Percentiles rank a stretch among this genome's conserved stretches.
Evolutionary conservation across 2,113 vertebrate species (phyloP).

Genomic region (Dromiciops gliroides): DNA sequence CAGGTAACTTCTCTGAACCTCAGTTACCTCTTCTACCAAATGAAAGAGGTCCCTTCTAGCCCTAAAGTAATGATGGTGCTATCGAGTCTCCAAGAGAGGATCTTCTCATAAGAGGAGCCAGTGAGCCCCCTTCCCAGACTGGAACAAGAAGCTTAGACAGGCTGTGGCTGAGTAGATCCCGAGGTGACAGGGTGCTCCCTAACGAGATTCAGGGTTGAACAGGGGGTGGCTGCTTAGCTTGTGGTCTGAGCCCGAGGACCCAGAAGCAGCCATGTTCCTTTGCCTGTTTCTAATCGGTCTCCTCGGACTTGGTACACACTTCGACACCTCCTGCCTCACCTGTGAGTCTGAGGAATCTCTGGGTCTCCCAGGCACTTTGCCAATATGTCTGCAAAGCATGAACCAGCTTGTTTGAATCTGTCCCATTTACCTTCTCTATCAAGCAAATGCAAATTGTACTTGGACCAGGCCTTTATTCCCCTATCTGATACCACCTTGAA

Average conservation of each 20-base stretch:
- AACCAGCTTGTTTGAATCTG: not conserved
- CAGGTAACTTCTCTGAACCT: no score
- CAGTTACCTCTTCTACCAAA: no score
- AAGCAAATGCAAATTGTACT: not conserved
- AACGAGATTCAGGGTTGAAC: no score
- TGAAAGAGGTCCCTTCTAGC: not conserved
- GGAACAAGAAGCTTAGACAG: no score
- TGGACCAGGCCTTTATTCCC: not conserved
- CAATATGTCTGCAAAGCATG: not conserved
- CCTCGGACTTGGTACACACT: no score
- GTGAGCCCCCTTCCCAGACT: not conserved
- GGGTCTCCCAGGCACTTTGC: not conserved
- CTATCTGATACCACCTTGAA: not conserved
- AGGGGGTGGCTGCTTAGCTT: no score
- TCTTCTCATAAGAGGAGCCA: not conserved
- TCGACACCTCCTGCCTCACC: not conserved
- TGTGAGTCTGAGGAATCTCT: not conserved
- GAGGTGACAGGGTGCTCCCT: no score
- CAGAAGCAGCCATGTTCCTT: no score
- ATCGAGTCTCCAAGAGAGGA: not conserved
- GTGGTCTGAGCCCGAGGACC: no score
- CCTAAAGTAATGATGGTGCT: not conserved
- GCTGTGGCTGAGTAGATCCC: no score
- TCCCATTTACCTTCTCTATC: not conserved
- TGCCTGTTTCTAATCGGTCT: no score